A percentile compares a stretch with the other conserved stretches of the same genome.
These are phyloP conservation scores for Papilio polytes DNA, from an alignment of 1,140 invertebrate genomes.

Conservation along the genomic window DNA sequence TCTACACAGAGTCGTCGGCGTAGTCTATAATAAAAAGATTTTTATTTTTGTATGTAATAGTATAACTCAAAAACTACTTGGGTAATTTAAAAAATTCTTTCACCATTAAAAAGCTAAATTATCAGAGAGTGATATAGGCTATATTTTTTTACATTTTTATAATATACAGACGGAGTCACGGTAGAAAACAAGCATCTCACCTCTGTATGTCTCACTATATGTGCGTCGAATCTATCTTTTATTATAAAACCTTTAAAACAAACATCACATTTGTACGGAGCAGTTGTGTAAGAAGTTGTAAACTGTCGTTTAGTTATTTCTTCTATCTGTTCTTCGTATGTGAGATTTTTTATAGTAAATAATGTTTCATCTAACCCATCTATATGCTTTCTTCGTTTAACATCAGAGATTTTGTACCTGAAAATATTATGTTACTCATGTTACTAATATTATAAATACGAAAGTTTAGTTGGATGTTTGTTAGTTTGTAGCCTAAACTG, in stretches of 20 bases:
- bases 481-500: too few species aligned
- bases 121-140: too few species aligned
- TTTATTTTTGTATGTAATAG: too few species aligned
- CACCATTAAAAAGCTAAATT: too few species aligned
- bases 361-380: conserved; percentile 63
- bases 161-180: too few species aligned
- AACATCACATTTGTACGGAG: conserved; percentile 61
- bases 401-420: conserved; percentile 68
- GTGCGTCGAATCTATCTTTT: conserved; percentile 63
- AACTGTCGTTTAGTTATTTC: conserved; percentile 64
- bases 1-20: too few species aligned
- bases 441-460: too few species aligned
- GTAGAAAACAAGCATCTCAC: conserved; percentile 37
- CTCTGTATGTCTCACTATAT: conserved; percentile 62
- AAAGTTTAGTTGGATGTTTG: too few species aligned
- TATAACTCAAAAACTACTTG: too few species aligned
- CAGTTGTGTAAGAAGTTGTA: conserved; percentile 51
- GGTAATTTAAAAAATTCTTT: too few species aligned
- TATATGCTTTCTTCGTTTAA: conserved; percentile 59
- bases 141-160: too few species aligned
- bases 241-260: conserved; percentile 69
- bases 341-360: conserved; percentile 62
- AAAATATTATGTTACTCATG: background rate
- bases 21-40: too few species aligned
- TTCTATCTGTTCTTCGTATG: conserved; percentile 71